A percentile compares a stretch with the other conserved stretches of the same genome.
phyloP scores from a whole-genome alignment of 1,140 invertebrate species.

The Drosophila chauvacae region DNA sequence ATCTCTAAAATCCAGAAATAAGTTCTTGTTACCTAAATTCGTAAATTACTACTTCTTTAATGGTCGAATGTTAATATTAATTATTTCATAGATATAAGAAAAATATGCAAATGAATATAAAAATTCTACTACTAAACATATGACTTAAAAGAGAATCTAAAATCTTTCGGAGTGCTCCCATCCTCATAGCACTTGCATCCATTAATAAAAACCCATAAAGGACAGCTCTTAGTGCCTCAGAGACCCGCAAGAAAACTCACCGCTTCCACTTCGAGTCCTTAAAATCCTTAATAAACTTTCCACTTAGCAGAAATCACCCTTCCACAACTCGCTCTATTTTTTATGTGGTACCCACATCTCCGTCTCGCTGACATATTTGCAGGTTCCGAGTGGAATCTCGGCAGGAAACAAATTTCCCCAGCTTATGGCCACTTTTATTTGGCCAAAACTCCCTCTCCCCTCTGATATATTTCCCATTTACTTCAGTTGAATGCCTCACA shows the following conservation, averaged over 20 bases:
- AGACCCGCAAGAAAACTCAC: neutral
- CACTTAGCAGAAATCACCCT: slow-evolving; percentile 5
- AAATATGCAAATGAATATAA: neutral
- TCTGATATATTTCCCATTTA: slow-evolving; percentile 42
- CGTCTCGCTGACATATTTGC: slow-evolving; percentile 6
- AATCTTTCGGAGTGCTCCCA: neutral
- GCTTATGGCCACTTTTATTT: slow-evolving; percentile 40
- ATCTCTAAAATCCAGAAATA: too few relatives aligned
- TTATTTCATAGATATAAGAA: neutral
- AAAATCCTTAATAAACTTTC: slow-evolving; percentile 3
- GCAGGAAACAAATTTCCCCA: slow-evolving; percentile 41
- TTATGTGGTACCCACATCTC: slow-evolving; percentile 6
- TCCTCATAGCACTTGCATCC: neutral
- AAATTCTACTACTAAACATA: neutral
- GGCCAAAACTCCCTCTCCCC: slow-evolving; percentile 24
- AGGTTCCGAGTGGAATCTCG: slow-evolving; percentile 17
- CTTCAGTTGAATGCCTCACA: slow-evolving; percentile 50
- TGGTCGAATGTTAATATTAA: too few relatives aligned
- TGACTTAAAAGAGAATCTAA: neutral
- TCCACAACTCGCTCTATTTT: slow-evolving; percentile 1
- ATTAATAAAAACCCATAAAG: slow-evolving; percentile 1
- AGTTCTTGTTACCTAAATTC: too few relatives aligned
- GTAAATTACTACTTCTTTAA: too few relatives aligned
- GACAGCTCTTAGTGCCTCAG: neutral
- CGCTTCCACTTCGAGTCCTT: neutral